A percentile compares a stretch with the other conserved stretches of the same genome.
phyloP scores from a whole-genome alignment of 2,888 invertebrate genomes.

The Branchipolynoe longqiensis region DNA sequence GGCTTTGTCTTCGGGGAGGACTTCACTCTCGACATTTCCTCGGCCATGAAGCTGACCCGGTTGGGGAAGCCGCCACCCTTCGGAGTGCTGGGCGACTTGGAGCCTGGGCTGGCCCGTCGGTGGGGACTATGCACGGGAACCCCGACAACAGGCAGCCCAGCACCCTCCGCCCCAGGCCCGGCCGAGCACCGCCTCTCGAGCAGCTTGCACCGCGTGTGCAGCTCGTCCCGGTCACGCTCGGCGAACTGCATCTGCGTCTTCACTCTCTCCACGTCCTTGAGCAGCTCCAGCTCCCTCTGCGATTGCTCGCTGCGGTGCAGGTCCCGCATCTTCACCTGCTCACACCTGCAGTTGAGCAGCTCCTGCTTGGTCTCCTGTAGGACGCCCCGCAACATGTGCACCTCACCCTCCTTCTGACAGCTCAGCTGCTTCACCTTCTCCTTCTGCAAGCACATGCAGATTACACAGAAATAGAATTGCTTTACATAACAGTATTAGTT shows the following conservation, averaged over 20 bases:
- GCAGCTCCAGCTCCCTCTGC: neutral
- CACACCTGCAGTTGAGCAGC: neutral
- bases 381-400: neutral
- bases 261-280: neutral
- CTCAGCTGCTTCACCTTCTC: neutral
- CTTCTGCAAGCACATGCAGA: neutral
- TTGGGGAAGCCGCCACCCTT: constrained; percentile 4
- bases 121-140: neutral
- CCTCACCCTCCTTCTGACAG: constrained; percentile 21
- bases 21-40: too few species aligned
- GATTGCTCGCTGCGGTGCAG: neutral
- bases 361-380: neutral
- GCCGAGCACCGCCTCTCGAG: neutral
- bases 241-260: constrained; percentile 25
- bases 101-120: neutral
- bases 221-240: constrained; percentile 5
- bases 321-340: neutral
- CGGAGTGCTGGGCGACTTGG: neutral
- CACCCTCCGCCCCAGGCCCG: neutral
- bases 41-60: constrained; percentile 26
- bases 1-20: too few species aligned
- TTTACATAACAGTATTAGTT: too few species aligned
- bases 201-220: constrained; percentile 8
- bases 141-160: neutral
- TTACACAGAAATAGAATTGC: too few species aligned